Base-by-base conservation (phyloP, 2,888 invertebrate species). In the Mythimna loreyi region DNA sequence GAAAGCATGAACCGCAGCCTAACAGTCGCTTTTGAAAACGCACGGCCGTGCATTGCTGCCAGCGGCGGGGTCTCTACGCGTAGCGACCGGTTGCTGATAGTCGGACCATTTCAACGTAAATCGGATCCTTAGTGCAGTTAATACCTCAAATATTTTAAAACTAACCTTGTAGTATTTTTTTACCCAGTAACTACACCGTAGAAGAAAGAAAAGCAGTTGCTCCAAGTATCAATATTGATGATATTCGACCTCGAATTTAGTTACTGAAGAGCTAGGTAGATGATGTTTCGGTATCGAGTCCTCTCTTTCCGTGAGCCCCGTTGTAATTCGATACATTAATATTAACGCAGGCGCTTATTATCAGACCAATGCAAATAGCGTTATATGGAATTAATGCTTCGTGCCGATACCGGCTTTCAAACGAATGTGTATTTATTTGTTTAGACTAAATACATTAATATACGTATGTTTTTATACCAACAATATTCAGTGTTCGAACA, bases 331-430 rank as follows among this genome's bases (percentile, higher is more conserved):
- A 77, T 74, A 62, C 81, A 75, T 82, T 75, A 78, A 78, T 78
- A 83, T 83, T 72, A 83, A 75, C 67, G 64, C 63, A 28, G 55
- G 59, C 57, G 76, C 76, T 78, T 81, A 83, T 85, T 75, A 74
- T 78, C 83, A 77, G 76, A 45, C 50, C 65, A 57, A 72, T 70
- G 78, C 85, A 78, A 75, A 85, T 72, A 82, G 33, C 52, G 60
- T 58, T 72, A 67, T 55, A 72, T 25, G 57, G 64, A 73, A 72
- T 83, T 58, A 76, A 69, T 80, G 70, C 52, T 55, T 28, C 62
- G 60, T 47, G 40, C 62, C 23, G 63, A 80, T 70, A 80, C 56
- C 61, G 25, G 63, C 53, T 55, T 69, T 49, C 62, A 49, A 63
- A 63, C 63, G 45, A 70, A 65, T 59, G 47, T 60, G 28, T 78